Base-by-base conservation (phyloP, 2,797 vertebrate species). In the Anas capensis region DNA sequence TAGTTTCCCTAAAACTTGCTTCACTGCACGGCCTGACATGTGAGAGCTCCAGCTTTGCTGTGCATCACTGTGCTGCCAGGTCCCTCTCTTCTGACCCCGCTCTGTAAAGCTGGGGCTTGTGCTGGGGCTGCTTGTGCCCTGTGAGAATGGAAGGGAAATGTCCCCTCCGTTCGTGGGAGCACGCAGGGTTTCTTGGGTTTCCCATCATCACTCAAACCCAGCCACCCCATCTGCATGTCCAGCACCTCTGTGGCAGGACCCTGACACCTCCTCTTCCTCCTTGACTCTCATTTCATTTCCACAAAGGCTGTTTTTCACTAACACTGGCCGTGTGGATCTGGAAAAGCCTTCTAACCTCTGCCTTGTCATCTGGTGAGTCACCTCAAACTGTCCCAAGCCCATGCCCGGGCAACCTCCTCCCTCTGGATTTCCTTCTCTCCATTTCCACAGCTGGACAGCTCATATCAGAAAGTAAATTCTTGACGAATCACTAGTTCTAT, bases 1-100 rank as follows among this genome's bases (percentile, higher is more conserved):
- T 34, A 15, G 17, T 53, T 53, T 40, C n/a, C 38, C 54, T 64
- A 12, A 10, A 90, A 70, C 40, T 14, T 68, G 17, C 15, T 68
- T 73, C 1, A 0, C 56, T 62, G 8, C 4, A 5, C 0, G 0
- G 64, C 6, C 23, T 21, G 71, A 49, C 72, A 68, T 31, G 19
- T 44, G 65, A 29, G 66, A 90, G 87, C 76, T 93, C 34, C 70
- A 33, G 66, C 26, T 73, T 86, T 71, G 76, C 60, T 62, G n/a
- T 18, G 46, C 48, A 2, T 44, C 38, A 6, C 11, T 12, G 8
- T 85, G 78, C 10, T 26, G 48, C 36, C 36, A 9, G 27, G 40
- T 77, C 49, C 23, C 18, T 73, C 56, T 27, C 11, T 14, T 42
- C 84, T 90, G 75, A 56, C 26, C 46, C 29, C 1, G 1, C 1